Evolutionary conservation across 2,797 vertebrate genomes (phyloP), one percentile per base, ranked within the genome.

Genomic region (Sebastolobus alascanus): DNA sequence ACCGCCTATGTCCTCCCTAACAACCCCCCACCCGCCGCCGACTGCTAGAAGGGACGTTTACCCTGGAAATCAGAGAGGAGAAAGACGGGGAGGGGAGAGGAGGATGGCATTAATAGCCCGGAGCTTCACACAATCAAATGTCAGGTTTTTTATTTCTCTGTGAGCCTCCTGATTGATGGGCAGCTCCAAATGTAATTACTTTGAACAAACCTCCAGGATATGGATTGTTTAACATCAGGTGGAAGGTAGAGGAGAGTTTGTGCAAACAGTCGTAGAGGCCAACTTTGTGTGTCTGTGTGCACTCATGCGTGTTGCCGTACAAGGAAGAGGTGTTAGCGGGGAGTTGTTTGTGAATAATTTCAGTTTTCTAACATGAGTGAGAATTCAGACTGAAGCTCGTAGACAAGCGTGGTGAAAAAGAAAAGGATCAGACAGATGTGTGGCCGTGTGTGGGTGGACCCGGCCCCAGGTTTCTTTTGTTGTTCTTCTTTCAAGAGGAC

Each of bases 1-100:
- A 83, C 83, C 68, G 61, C 75, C 56, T 58, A 43, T 88, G 84
- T 84, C 84, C 75, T 68, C 64, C 80, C 73, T 55, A 80, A 77
- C 40, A 74, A 66, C 84, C 55, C n/a, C 50, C 75, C 79, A 37
- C 68, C 79, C 63, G 1, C 58, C 6, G 0, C 90, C 43, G 77
- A 84, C 71, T 85, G 87, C 91, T 86, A 56, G 86, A 67, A 89
- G 87, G 83, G 85, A 88, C 79, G 8, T 92, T 94, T 92, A 89
- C 82, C 79, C 90, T 90, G 84, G 71, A 90, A 93, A 88, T 89
- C 80, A 77, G 59, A 79, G 75, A 81, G 80, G 68, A 54, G 63
- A 37, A 66, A 69, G 66, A 31, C 46, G 12, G 52, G 46, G 55
- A 63, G 31, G 35, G 52, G 8, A 70, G 68, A 71, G 58, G 77